A percentile compares a stretch with the other conserved stretches of the same genome.
Conservation (phyloP, 2,113 vertebrate species). For the Callaeas wilsoni region DNA sequence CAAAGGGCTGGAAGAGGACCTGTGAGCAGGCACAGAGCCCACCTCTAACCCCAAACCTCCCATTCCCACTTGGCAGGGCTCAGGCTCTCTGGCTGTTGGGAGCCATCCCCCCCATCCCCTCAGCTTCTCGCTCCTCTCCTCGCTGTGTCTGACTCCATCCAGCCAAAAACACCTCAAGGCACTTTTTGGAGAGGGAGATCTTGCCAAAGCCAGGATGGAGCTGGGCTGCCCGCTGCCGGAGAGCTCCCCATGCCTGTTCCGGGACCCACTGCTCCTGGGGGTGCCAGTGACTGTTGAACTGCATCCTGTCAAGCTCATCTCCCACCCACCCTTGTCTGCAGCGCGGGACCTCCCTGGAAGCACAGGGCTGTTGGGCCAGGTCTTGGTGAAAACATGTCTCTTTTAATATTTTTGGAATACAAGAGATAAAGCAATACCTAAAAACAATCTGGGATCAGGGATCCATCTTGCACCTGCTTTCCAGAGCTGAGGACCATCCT, state of each 20-base stretch:
- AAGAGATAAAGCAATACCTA: background rate
- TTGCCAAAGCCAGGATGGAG: background rate
- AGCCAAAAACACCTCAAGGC: background rate
- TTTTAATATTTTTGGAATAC: constrained; percentile 30
- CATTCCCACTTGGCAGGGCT: background rate
- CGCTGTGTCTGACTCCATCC: background rate
- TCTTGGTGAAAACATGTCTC: background rate
- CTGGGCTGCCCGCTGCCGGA: accelerated
- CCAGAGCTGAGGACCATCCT: background rate
- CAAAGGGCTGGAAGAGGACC: background rate
- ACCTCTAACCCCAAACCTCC: background rate
- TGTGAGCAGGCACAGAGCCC: background rate
- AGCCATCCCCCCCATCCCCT: background rate
- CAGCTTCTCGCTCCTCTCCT: accelerated
- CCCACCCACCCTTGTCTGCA: background rate
- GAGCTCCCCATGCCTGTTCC: background rate
- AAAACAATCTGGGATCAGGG: background rate
- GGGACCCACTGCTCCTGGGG: background rate
- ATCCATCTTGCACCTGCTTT: background rate
- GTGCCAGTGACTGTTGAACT: background rate
- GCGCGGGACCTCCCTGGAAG: accelerated
- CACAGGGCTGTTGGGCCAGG: background rate
- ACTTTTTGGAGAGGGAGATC: background rate
- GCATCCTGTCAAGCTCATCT: background rate
- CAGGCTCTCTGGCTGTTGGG: background rate